Base-by-base conservation (phyloP, 2,113 vertebrate species). In the Vireo altiloquus region DNA sequence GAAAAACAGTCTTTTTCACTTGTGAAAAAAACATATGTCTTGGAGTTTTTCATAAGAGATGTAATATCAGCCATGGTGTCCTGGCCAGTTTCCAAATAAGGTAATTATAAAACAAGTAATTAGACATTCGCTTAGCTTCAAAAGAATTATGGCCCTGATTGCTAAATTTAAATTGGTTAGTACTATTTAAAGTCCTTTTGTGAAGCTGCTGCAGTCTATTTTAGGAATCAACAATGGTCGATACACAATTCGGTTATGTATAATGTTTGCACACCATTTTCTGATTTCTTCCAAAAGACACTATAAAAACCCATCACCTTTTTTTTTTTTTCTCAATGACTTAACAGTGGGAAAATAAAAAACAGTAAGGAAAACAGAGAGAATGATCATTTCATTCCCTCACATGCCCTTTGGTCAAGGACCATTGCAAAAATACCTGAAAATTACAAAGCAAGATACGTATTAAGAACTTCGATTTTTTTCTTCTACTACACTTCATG, bases 291-390 rank as follows among this genome's bases (percentile, higher is more conserved):
- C 68, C 19, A 70, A 77, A 77, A 47, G 7, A 12, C 31, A 40
- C 8, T 5, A 39, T 22, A 49, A 86, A 59, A 85, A 61, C 14
- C 0, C 2, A n/a, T 44, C 20, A 5, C 19, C 0, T 49, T 50
- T 28, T 24, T 46, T 53, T 47, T 68, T 42, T 52, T 68, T 42
- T 18, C 42, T 7, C 3, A 44, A 13, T 53, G 17, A 56, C 5
- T 68, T 37, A 47, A 24, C 23, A 49, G 7, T 33, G 19, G 7
- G 15, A 74, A 79, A 76, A 77, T 27, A n/a, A 78, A 85, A 68
- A 18, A 59, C 2, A 21, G 3, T 16, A 88, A 69, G 15, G 31
- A 82, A 88, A 82, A n/a, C 4, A 70, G 28, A 60, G 18, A 76
- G 3, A 82, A 53, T 12, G 66, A 59, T 31, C 0, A 28, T 42